A percentile compares a stretch with the other conserved stretches of the same genome.
These are phyloP conservation scores for Colletes gigas DNA, from an alignment of 1,140 invertebrate genomes.

Conservation along the genomic window DNA sequence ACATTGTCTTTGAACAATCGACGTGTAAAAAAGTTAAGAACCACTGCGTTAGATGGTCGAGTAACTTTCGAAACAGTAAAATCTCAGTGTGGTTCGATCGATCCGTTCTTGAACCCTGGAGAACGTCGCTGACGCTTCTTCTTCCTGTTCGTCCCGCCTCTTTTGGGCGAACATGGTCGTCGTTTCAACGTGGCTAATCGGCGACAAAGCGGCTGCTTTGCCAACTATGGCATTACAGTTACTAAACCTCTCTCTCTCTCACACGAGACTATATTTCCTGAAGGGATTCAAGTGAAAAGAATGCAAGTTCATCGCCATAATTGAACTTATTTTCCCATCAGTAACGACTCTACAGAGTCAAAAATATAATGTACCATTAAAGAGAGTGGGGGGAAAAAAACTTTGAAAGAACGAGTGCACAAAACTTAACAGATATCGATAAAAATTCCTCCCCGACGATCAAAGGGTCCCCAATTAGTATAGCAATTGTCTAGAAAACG, in stretches of 20 bases:
- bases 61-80: conserved; percentile 31
- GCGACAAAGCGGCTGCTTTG: conserved; percentile 48
- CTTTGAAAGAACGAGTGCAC: no score
- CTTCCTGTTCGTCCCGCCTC: conserved; percentile 48
- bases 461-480: no score
- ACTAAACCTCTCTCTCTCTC: conserved; percentile 11
- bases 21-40: no score
- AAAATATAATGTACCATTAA: no score
- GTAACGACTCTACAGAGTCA: no score
- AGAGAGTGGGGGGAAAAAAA: no score
- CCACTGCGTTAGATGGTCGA: neutral
- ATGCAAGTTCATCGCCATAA: no score
- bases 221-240: conserved; percentile 64
- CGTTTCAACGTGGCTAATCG: conserved; percentile 47
- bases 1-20: no score
- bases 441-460: no score
- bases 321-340: no score
- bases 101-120: conserved; percentile 9
- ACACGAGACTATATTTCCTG: conserved; percentile 11
- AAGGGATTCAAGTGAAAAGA: conserved; percentile 12
- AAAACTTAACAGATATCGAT: no score
- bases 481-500: neutral
- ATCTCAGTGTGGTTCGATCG: neutral
- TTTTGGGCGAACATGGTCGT: conserved; percentile 30
- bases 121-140: conserved; percentile 44